These are phyloP conservation scores for Cosmia pyralina DNA, from an alignment of 2,888 invertebrate genomes.

Conservation along the genomic window DNA sequence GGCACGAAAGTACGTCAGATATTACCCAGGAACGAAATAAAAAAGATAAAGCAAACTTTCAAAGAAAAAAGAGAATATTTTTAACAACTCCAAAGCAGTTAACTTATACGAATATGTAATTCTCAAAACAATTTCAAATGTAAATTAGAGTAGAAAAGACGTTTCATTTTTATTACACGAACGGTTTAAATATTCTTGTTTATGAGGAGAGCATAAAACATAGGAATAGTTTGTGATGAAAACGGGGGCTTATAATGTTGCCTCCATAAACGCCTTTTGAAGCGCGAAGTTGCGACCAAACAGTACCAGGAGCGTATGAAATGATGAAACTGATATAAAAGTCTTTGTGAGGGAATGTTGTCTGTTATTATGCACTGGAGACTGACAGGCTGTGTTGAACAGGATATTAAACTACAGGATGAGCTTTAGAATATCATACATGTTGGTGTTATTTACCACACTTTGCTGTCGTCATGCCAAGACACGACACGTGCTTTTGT, in stretches of 20 bases:
- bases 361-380: constrained; percentile 43
- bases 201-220: constrained; percentile 48
- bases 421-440: constrained; percentile 22
- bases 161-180: constrained; percentile 40
- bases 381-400: constrained; percentile 38
- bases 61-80: constrained; percentile 45
- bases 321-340: constrained; percentile 60
- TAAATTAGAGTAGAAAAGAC: constrained; percentile 28
- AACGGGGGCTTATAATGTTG: constrained; percentile 53
- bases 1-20: constrained; percentile 4
- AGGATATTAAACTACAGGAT: constrained; percentile 49
- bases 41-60: constrained; percentile 6
- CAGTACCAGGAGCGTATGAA: constrained; percentile 36
- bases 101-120: constrained; percentile 25
- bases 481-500: too few species aligned
- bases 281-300: constrained; percentile 47
- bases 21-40: constrained; percentile 22
- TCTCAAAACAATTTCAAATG: constrained; percentile 36
- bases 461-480: not conserved
- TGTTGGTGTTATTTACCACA: constrained; percentile 9
- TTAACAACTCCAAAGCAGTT: constrained; percentile 24
- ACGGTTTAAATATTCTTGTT: constrained; percentile 41
- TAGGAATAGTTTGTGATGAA: constrained; percentile 56
- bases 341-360: constrained; percentile 48
- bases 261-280: constrained; percentile 52